Evolutionary conservation across 2,113 vertebrate species (phyloP), one percentile per base, ranked within the genome.

Genomic region (Mormyrus lacerda): DNA sequence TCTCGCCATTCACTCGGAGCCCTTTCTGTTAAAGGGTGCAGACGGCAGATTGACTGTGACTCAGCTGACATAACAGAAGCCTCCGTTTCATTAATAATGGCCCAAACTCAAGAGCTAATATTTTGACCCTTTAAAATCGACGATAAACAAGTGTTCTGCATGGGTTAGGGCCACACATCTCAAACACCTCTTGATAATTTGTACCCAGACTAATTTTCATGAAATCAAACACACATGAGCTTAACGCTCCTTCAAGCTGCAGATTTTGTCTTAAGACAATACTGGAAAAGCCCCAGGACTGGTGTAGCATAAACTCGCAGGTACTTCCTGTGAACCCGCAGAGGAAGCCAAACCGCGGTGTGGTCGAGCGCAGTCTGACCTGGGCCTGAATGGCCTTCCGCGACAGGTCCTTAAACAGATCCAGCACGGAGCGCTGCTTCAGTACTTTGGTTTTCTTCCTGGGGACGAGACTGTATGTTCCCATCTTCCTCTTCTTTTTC

Each of bases 401-500:
- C 91, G 97, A 95, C 90, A 96, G 94, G 89, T 95, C 95, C 92
- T 97, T 96, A 93, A 99, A 99, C 97, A 99, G 98, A 94, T 99
- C 98, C 92, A 99, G 96, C 93, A 99, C 93, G 42, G 97, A 97
- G 93, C 96, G 97, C 96, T 99, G 98, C 93, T 97, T 98, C 89
- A 99, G 95, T 89, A 97, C 97, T 98, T 98, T 98, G 96, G 97
- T 96, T 96, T 99, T 99, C 96, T 99, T 99, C 96, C 97, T 99
- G 93, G 98, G 98, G 92, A 99, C 96, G 93, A 99, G 96, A 94
- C 97, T 99, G 95, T 99, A 99, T 10, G 95, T 99, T 92, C 98
- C 98, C 98, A 99, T 99, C 95, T 97, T 97, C 94, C 98, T 95
- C 91, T 98, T 99, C 93, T 99, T 99, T 95, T 98, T 99, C 90